Percentiles rank a stretch among this genome's conserved stretches.
Conservation (phyloP, 1,140 invertebrate species). For the Goniozus legneri region DNA sequence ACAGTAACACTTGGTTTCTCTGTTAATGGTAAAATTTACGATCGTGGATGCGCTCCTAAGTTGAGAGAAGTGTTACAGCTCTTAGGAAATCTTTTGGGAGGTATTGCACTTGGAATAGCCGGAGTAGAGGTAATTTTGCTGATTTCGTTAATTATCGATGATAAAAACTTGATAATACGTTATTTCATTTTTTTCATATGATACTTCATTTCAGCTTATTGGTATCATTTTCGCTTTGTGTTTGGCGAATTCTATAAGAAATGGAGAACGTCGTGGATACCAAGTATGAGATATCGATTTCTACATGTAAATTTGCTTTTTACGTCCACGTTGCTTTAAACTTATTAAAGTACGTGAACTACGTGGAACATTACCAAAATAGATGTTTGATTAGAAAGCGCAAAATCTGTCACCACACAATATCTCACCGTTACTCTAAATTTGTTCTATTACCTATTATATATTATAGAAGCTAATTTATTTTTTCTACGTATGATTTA, state of each 20-base stretch:
- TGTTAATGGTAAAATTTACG: conserved; percentile 14
- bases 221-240: conserved; percentile 84
- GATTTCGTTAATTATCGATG: conserved; percentile 5
- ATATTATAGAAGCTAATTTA: too few relatives aligned
- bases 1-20: not conserved
- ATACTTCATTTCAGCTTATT: conserved; percentile 59
- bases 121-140: conserved; percentile 60
- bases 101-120: conserved; percentile 64
- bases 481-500: too few relatives aligned
- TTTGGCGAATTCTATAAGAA: conserved; percentile 69
- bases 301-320: too few relatives aligned
- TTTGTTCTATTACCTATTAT: too few relatives aligned
- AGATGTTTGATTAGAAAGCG: too few relatives aligned
- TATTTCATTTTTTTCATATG: conserved; percentile 3
- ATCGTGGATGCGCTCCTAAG: conserved; percentile 46
- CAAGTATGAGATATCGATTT: conserved; percentile 39
- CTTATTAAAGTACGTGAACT: too few relatives aligned
- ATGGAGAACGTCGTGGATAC: conserved; percentile 62
- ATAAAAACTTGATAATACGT: too few relatives aligned
- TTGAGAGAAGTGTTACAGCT: conserved; percentile 51
- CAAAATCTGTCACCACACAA: too few relatives aligned
- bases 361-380: not conserved
- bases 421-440: too few relatives aligned
- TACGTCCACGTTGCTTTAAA: too few relatives aligned
- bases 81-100: conserved; percentile 59